Conservation (phyloP, 1,140 invertebrate genomes). For the Chrysomallon squamiferum region DNA sequence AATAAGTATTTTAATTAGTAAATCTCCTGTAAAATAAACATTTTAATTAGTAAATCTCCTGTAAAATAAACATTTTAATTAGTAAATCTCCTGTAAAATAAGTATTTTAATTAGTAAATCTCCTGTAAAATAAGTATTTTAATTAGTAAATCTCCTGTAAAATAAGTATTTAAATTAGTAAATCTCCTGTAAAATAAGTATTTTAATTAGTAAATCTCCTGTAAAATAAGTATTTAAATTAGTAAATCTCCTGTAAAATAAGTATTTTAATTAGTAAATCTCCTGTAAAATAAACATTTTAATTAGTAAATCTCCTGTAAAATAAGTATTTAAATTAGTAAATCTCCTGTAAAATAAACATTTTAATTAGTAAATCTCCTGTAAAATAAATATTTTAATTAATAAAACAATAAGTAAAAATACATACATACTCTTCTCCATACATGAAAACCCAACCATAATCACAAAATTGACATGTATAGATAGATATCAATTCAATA, state of each 20-base stretch:
- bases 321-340: not conserved
- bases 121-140: not conserved
- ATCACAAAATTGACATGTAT: too few relatives aligned
- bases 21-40: conserved; percentile 29
- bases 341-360: not conserved
- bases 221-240: not conserved
- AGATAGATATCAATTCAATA: too few relatives aligned
- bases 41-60: not conserved
- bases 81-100: not conserved
- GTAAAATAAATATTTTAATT: not conserved
- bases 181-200: not conserved
- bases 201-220: not conserved
- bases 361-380: not conserved
- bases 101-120: not conserved
- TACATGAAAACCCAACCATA: too few relatives aligned
- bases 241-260: not conserved
- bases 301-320: not conserved
- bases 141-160: not conserved
- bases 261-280: not conserved
- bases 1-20: conserved; percentile 16
- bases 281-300: not conserved
- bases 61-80: not conserved
- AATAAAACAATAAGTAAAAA: not conserved
- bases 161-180: not conserved
- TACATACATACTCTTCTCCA: too few relatives aligned